phyloP scores from a whole-genome alignment of 2,113 vertebrate genomes.

The Pardalotus punctatus region DNA sequence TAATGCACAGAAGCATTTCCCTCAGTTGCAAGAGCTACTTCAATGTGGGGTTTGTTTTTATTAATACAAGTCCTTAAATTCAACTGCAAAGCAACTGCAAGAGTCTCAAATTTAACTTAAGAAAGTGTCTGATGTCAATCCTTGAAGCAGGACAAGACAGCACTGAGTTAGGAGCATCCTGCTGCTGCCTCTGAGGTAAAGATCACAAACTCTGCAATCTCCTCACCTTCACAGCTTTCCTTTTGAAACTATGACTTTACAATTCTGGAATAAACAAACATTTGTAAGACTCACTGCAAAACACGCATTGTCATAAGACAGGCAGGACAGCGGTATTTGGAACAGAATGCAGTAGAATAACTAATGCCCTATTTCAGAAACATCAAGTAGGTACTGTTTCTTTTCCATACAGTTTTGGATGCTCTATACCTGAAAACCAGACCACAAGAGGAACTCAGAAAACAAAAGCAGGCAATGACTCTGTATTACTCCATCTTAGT shows the following conservation, averaged over 20 bases:
- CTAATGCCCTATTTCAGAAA: not conserved
- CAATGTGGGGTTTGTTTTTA: not conserved
- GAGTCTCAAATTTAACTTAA: not conserved
- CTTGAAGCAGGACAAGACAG: not conserved
- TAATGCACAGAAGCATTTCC: not conserved
- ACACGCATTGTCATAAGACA: not conserved
- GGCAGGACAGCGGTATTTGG: not conserved
- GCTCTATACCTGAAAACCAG: not conserved
- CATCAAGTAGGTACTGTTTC: not conserved
- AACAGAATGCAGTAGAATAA: not conserved
- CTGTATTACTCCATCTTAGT: not conserved
- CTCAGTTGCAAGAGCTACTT: not conserved
- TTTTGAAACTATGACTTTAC: not conserved
- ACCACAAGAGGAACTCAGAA: not conserved
- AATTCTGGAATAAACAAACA: not conserved
- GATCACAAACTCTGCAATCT: not conserved
- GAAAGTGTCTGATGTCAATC: not conserved
- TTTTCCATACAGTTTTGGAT: not conserved
- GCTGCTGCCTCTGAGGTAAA: not conserved
- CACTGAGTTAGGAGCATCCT: not conserved
- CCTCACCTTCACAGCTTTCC: not conserved
- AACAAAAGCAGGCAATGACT: not conserved
- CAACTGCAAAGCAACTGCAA: not conserved
- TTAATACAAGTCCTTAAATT: not conserved
- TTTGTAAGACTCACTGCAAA: not conserved